A percentile compares a stretch with the other conserved stretches of the same genome.
Evolutionary conservation across 2,888 invertebrate species (phyloP).

Genomic region (Andrena dorsata): DNA sequence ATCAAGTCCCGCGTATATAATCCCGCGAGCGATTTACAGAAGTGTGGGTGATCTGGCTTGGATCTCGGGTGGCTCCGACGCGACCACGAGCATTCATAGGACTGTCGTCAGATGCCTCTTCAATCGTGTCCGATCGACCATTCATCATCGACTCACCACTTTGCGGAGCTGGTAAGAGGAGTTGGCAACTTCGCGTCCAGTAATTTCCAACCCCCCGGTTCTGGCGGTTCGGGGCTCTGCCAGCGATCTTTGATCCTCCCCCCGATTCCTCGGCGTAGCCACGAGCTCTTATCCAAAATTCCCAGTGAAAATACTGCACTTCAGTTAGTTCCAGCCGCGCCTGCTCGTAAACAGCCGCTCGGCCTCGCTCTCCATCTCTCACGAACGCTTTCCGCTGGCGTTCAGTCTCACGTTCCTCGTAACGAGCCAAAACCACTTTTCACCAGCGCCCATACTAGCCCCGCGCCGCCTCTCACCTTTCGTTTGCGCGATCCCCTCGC

Average conservation of each 20-base stretch:
- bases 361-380: not conserved
- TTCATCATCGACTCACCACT: no score
- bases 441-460: not conserved
- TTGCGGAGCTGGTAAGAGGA: no score
- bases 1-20: not conserved
- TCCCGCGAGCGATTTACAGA: not conserved
- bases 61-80: no score
- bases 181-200: no score
- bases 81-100: no score
- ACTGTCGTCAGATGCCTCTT: no score
- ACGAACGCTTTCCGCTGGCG: not conserved
- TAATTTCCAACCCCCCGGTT: no score
- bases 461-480: not conserved
- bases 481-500: not conserved
- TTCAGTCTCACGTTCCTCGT: not conserved
- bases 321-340: not conserved
- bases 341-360: constrained; percentile 5
- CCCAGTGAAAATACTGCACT: not conserved
- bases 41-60: not conserved
- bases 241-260: no score
- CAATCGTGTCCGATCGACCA: no score
- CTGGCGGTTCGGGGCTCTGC: no score
- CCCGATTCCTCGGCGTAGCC: not conserved
- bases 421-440: constrained; percentile 12
- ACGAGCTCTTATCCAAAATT: not conserved